Evolutionary conservation across 1,140 invertebrate genomes (phyloP), one percentile per base, ranked within the genome.

Genomic region (Antheraea pernyi): DNA sequence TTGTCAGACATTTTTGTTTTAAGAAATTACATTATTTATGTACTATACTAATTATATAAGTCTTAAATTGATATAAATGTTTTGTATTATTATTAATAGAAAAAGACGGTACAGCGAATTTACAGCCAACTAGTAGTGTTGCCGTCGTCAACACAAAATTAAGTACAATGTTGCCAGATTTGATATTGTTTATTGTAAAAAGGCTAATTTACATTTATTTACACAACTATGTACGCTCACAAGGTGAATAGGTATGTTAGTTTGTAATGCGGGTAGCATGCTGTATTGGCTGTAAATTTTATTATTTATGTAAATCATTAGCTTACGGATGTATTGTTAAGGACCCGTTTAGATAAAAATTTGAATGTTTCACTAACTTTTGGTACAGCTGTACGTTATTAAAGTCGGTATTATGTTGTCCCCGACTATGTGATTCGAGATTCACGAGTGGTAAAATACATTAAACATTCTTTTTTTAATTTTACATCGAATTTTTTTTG

Each of bases 401-500:
- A 30, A 30, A 30, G 22, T 30, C 22, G 22, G 22, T 30, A 30
- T 30, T 30, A 30, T 30, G 22, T 30, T 30, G 22, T 42, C 8
- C 11, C 2, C 39, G 46, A 53, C n/a, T 13, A 46, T 36, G 9
- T 37, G 64, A 37, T 60, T 67, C 59, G 46, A 69, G 37, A 72
- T 46, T 69, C 67, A 69, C 46, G 60, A 68, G 69, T 65, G 67
- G 64, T 65, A 69, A 81, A 77, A 71, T 68, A 75, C 75, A 79
- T 70, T 75, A 19, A 9, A 42, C 19, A 72, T 76, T 74, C 79
- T 61, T 87, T 88, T 83, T 89, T 88, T 88, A 84, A 89, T 87
- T 89, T 91, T 89, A 88, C 87, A 91, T 91, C 85, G 87, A 91
- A 89, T 9, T 9, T 9, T 84, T 88, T 88, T 91, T 88, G 88